These are phyloP conservation scores for Araneus ventricosus DNA, from an alignment of 1,140 invertebrate genomes.

Conservation along the genomic window DNA sequence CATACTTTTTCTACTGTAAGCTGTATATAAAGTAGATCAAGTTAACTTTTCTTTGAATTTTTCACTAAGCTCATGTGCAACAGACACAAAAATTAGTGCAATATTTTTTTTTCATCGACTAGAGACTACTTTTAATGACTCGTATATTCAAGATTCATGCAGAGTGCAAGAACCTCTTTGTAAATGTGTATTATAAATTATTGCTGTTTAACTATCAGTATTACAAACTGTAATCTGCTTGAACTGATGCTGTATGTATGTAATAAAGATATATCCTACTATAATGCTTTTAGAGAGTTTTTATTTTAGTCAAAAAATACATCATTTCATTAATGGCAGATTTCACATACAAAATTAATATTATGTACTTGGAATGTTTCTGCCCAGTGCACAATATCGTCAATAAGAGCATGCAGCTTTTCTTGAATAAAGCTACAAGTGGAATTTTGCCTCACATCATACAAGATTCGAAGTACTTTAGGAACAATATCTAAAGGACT, in stretches of 20 bases:
- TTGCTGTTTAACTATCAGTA: conserved; percentile 23
- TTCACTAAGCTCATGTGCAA: neutral
- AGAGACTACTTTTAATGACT: neutral
- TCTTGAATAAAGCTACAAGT: neutral
- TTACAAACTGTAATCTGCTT: neutral
- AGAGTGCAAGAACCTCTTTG: neutral
- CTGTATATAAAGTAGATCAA: no score
- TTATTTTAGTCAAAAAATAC: neutral
- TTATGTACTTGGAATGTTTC: neutral
- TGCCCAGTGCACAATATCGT: neutral
- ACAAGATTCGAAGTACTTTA: neutral
- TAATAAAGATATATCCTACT: neutral
- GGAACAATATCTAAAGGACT: conserved; percentile 7
- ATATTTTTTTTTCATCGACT: neutral
- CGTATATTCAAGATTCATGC: neutral
- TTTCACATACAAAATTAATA: conserved; percentile 1
- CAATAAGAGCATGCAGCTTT: conserved; percentile 11
- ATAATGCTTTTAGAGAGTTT: neutral
- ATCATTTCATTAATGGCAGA: neutral
- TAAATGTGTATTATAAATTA: conserved; percentile 7
- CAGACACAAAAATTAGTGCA: neutral
- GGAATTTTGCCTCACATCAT: neutral
- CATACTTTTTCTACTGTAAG: no score
- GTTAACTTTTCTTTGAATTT: neutral
- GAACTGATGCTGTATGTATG: neutral